Base-by-base conservation (phyloP, 2,797 vertebrate species). In the Poecile montanus region DNA sequence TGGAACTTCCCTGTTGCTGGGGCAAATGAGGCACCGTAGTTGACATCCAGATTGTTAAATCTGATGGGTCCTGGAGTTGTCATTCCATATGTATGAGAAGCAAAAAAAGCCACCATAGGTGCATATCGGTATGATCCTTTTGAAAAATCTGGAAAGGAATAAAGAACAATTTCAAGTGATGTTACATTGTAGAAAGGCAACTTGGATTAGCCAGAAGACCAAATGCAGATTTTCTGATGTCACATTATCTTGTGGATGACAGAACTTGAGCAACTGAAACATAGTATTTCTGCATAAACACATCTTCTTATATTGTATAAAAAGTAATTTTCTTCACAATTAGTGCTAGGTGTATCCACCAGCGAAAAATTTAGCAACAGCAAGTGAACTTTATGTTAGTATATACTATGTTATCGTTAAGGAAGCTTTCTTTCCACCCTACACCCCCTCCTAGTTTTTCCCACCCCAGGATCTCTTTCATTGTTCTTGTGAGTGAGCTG, bases 31-130 rank as follows among this genome's bases (percentile, higher is more conserved):
- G 98, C 94, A 0, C 98, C 98, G 0, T 98, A 98, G 88, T 98
- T 98, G 87, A 98, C 97, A n/a, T 97, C 97, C 84, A 98, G 96
- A 71, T 98, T 97, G 81, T 98, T 98, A 95, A 98, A 98, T 53
- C 96, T 95, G 85, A 98, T 98, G 60, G 98, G 97, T 54, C 98
- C 98, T 51, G 98, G 97, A 67, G 94, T 56, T 0, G 94, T 98
- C 98, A 98, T 98, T 91, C 97, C 98, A 1, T 97, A 98, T 0
- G 98, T 98, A 65, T 98, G 98, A 62, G 98, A 98, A 36, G 96
- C 98, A 88, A 98, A 98, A 95, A 98, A 98, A 21, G 98, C 98
- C 83, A 98, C 98, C 97, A 98, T 98, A 1, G 98, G 98, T 56
- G 98, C 98, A 3, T 98, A 98, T 86, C 98, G 97, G 88, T 98